These are phyloP conservation scores for Pungitius pungitius DNA, from an alignment of 2,113 vertebrate species.

Conservation along the genomic window DNA sequence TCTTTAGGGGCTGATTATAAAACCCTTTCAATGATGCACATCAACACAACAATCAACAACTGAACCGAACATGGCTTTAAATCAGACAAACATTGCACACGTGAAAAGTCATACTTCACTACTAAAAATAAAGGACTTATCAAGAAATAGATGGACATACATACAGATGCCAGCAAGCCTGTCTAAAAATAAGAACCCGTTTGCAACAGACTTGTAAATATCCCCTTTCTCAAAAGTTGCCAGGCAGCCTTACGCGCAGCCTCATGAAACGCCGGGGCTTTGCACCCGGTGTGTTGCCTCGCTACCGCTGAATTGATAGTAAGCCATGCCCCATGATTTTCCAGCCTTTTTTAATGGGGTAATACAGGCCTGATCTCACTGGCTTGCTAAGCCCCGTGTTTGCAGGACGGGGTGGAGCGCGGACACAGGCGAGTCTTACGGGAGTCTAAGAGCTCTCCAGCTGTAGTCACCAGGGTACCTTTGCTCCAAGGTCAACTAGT, in stretches of 20 bases:
- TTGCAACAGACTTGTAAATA: conserved; percentile 68
- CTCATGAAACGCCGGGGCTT: conserved; percentile 59
- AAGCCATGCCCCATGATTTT: conserved; percentile 40
- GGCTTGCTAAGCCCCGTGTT: conserved; percentile 37
- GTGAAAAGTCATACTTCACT: neutral
- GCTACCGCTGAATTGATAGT: conserved; percentile 56
- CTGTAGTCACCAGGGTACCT: conserved; percentile 60
- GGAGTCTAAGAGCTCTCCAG: conserved; percentile 38
- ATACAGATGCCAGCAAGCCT: conserved; percentile 21
- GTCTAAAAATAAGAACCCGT: conserved; percentile 48
- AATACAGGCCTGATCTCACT: conserved; percentile 43
- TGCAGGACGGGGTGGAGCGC: conserved; percentile 41
- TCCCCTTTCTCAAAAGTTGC: conserved; percentile 55
- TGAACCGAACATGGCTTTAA: neutral
- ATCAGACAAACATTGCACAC: neutral
- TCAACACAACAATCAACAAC: neutral
- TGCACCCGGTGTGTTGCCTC: conserved; percentile 68
- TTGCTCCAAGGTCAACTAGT: conserved; percentile 70
- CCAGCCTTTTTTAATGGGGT: conserved; percentile 46
- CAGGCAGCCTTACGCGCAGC: conserved; percentile 33
- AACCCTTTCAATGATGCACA: conserved; percentile 5
- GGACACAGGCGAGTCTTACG: conserved; percentile 29
- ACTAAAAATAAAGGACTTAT: neutral
- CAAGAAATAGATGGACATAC: neutral
- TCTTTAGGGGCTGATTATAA: neutral